A percentile compares a stretch with the other conserved stretches of the same genome.
Conservation (phyloP, 2,888 invertebrate species). For the Hypomecis punctinalis region DNA sequence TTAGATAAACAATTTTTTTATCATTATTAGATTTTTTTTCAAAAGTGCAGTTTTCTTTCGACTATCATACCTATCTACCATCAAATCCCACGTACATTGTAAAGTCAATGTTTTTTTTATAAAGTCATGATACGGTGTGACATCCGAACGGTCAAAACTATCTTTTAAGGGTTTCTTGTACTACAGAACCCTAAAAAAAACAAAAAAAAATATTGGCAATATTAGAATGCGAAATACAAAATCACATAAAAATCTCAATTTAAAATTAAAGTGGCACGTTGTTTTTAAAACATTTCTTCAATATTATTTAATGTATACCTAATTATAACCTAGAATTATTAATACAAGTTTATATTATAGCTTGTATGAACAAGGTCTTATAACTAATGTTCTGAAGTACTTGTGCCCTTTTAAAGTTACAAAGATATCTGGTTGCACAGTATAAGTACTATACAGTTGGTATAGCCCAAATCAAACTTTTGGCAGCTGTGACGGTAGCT, state of each 20-base stretch:
- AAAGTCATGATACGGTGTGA: no score
- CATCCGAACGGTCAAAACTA: no score
- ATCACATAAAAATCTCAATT: slow-evolving; percentile 65
- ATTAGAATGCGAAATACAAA: slow-evolving; percentile 49
- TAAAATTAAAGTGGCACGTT: slow-evolving; percentile 57
- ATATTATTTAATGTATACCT: slow-evolving; percentile 15
- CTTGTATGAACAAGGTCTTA: slow-evolving; percentile 44
- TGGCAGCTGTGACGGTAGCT: no score
- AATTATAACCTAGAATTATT: neutral
- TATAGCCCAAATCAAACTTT: no score
- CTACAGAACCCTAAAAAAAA: slow-evolving; percentile 23
- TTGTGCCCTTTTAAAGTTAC: slow-evolving; percentile 67
- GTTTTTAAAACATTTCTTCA: slow-evolving; percentile 43
- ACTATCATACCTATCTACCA: no score
- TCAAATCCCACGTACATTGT: no score
- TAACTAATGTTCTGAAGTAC: slow-evolving; percentile 65
- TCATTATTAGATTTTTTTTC: no score
- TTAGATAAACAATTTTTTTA: no score
- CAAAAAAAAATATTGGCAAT: slow-evolving; percentile 52
- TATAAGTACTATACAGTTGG: slow-evolving; percentile 16
- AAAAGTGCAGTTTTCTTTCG: no score
- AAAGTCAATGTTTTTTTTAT: no score
- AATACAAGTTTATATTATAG: slow-evolving; percentile 43
- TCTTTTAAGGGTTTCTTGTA: no score
- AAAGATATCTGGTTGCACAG: slow-evolving; percentile 8